Percentiles rank a stretch among this genome's conserved stretches.
Evolutionary conservation across 2,888 invertebrate genomes (phyloP).

Genomic region (Stenurella melanura): DNA sequence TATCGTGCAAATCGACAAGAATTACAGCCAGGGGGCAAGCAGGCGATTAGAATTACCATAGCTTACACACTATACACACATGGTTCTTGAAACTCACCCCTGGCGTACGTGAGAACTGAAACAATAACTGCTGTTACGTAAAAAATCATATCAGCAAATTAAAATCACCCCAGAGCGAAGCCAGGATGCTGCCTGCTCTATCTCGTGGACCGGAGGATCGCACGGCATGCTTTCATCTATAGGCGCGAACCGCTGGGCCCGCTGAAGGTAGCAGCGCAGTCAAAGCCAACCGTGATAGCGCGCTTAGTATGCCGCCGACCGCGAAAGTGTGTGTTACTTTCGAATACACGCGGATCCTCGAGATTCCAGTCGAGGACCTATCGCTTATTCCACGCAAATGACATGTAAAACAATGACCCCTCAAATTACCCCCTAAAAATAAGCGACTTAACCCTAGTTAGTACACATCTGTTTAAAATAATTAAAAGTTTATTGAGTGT

Average conservation of each 20-base stretch:
- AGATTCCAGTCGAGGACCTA: background rate
- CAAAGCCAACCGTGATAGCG: constrained; percentile 58
- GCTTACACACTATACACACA: no score
- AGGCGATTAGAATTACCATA: no score
- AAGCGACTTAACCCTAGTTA: constrained; percentile 7
- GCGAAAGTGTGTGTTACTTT: constrained; percentile 54
- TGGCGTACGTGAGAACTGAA: background rate
- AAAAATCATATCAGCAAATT: constrained; percentile 10
- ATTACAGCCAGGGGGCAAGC: no score
- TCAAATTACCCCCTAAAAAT: constrained; percentile 12
- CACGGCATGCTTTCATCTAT: constrained; percentile 2
- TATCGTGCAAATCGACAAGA: no score
- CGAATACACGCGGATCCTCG: constrained; percentile 25
- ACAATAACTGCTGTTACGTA: background rate
- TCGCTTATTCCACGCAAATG: constrained; percentile 33
- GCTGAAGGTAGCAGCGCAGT: constrained; percentile 63
- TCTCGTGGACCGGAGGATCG: constrained; percentile 15
- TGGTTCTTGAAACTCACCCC: background rate
- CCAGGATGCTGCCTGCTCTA: constrained; percentile 17
- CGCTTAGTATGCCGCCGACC: constrained; percentile 62
- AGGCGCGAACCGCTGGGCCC: constrained; percentile 56
- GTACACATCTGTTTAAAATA: background rate
- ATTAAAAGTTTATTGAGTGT: constrained; percentile 11
- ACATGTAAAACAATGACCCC: constrained; percentile 23
- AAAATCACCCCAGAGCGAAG: constrained; percentile 16